Evolutionary conservation across 2,113 vertebrate species (phyloP), one percentile per base, ranked within the genome.

Genomic region (Menidia beryllina): DNA sequence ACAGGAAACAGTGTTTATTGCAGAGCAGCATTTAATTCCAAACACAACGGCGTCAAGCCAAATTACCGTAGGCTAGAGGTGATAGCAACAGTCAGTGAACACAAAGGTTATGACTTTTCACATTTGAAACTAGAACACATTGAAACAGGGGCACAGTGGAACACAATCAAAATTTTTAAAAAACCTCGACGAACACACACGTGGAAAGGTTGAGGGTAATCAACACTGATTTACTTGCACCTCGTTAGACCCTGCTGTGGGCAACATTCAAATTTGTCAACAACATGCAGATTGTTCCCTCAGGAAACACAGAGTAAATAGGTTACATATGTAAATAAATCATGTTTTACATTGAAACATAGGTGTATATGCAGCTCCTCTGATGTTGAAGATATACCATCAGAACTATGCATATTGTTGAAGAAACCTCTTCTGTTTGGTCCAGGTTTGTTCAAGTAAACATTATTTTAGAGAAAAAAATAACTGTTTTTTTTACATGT

Each of bases 221-320:
- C 82, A 84, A 87, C 82, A 81, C 78, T 59, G 77, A 84, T 61
- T 62, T 81, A 39, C 70, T 60, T 87, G 80, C 72, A 49, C 81
- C 84, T 67, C 60, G 81, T 82, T 79, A 87, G 73, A 86, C 78
- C 86, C 84, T 82, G 66, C 34, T 76, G 47, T 68, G 74, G 85
- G 86, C 79, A 85, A 91, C 88, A 89, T 90, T 91, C 88, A 60
- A 90, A 72, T 85, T 90, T 86, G 89, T 91, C 79, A 69, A 72
- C 83, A 88, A 85, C 92, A 93, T 92, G 91, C 89, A 86, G 62
- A 74, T 58, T 51, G 11, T 63, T 68, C 38, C 61, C 38, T 52
- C 52, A 17, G 75, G 27, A 78, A 58, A 82, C 25, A 69, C 55
- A 49, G n/a, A 34, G 24, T 48, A 79, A 45, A 57, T 36, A 51